Base-by-base conservation (phyloP, 2,113 vertebrate species). In the Gnathonemus echidnorhynchus region DNA sequence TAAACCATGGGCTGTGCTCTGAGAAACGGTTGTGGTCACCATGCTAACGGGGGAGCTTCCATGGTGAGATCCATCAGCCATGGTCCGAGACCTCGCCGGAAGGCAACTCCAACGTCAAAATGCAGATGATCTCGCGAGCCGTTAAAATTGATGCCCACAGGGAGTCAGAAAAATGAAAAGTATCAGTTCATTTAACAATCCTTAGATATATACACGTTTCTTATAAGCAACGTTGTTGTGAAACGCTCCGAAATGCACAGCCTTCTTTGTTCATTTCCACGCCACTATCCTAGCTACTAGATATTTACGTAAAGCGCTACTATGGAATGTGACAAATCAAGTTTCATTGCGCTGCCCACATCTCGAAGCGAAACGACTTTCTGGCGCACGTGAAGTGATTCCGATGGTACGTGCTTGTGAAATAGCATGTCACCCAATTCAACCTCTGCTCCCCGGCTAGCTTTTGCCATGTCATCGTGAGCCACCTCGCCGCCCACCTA, bases 251-350 rank as follows among this genome's bases (percentile, higher is more conserved):
- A n/a, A 86, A 86, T 35, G 17, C 88, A 62, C 83, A 87, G 56
- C 86, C n/a, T 50, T 90, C 77, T 46, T 10, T 35, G 21, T 90
- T 45, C 35, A 83, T 49, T 62, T 66, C 45, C 70, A 66, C n/a
- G 10, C 49, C 50, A 42, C 52, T 31, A 88, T 45, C 70, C 13
- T 46, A 88, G 45, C 66, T 88, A 90, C 83, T 46, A 66, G 88
- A 88, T 66, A 90, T 62, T 90, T 52, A 90, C 88, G 50, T 90
- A 84, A 84, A 90, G 86, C 74, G 52, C 90, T 88, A 88, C 66
- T 56, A 84, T 88, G 27, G 48, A 84, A 90, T n/a, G 49, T 87
- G 86, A 66, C 56, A 83, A 42, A 52, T 88, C 77, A 31, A 49
- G 24, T 88, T 83, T 50, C 70, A 10, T 4, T 85, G 83, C 7